Evolutionary conservation across 2,888 invertebrate genomes (phyloP), one percentile per base, ranked within the genome.

Genomic region (Callosobruchus maculatus): DNA sequence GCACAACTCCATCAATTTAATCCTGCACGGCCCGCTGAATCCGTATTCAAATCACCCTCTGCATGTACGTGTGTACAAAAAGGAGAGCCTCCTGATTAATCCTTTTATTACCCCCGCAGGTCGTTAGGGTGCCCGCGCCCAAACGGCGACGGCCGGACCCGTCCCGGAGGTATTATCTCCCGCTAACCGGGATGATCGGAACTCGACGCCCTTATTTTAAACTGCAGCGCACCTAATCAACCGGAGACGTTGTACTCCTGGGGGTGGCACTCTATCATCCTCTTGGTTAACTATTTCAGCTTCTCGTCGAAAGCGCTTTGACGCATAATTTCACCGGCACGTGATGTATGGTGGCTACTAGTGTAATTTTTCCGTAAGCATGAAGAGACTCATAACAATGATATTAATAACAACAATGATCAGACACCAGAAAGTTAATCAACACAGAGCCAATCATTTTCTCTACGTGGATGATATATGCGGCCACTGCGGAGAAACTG

Each of bases 141-240:
- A 79, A 79, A 74, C 76, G 80, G 80, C 79, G 78, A 77, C 78
- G 77, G 78, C 77, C 80, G 77, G 79, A 77, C 78, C 77, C 78
- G 80, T 84, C 86, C 84, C 85, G 74, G 76, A 84, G 85, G 86
- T 83, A 85, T 86, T 86, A 85, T 86, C 86, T 86, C 85, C 83
- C 85, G 83, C 84, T 84, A 84, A 85, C 84, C 82, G 82, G 77
- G 79, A 77, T 79, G 81, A 49, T 49, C 7, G 49, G 49, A 49
- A 49, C 49, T 49, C 49, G 49, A 7, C 78, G 74, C 74, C 74
- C 76, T 72, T 74, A 71, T 72, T 76, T 73, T 71, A 74, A 75
- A 75, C 49, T 72, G 74, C 70, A 72, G 13, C 49, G 49, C 18
- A 49, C 49, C 49, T 49, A 49, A 49, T 49, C 49, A 49, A 18